Percentiles rank a stretch among this genome's conserved stretches.
Evolutionary conservation across 1,140 invertebrate genomes (phyloP).

Genomic region (Drosophila murphyi): DNA sequence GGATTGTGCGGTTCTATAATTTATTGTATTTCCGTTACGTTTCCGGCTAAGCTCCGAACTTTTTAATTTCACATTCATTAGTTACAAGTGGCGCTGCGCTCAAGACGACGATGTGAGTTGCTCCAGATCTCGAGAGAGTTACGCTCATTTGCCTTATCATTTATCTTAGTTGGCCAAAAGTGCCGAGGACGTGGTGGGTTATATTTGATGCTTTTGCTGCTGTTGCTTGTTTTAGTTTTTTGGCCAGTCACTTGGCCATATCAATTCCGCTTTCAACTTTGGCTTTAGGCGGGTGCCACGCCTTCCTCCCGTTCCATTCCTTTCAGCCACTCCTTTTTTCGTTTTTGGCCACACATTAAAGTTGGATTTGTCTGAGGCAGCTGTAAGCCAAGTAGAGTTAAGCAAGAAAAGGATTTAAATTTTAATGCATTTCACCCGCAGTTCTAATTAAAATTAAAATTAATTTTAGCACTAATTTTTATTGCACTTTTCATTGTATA

Average conservation of each 20-base stretch:
- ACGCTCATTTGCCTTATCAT: constrained; percentile 71
- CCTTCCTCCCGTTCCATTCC: constrained; percentile 7
- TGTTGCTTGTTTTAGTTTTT: constrained; percentile 29
- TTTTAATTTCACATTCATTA: constrained; percentile 73
- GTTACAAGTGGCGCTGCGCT: constrained; percentile 24
- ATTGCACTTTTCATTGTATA: constrained; percentile 52
- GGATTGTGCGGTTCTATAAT: constrained; percentile 55
- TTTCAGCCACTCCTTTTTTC: too few species aligned
- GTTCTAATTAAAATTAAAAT: constrained; percentile 78
- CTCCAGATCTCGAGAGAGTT: constrained; percentile 13
- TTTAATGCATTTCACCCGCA: constrained; percentile 54
- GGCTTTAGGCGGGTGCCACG: constrained; percentile 59
- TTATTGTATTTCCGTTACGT: constrained; percentile 54
- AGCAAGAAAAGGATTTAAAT: constrained; percentile 53
- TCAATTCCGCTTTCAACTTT: constrained; percentile 54
- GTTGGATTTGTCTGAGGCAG: constrained; percentile 63
- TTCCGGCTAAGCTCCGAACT: constrained; percentile 35
- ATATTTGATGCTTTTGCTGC: constrained; percentile 23
- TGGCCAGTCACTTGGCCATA: constrained; percentile 51
- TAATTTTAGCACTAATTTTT: constrained; percentile 72
- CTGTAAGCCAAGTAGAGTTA: constrained; percentile 64
- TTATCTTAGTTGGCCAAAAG: constrained; percentile 64
- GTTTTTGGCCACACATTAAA: constrained; percentile 54
- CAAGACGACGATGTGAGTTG: background rate
- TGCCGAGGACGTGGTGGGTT: constrained; percentile 26